Conservation (phyloP, 1,140 invertebrate genomes). For the Dufourea novaeangliae region DNA sequence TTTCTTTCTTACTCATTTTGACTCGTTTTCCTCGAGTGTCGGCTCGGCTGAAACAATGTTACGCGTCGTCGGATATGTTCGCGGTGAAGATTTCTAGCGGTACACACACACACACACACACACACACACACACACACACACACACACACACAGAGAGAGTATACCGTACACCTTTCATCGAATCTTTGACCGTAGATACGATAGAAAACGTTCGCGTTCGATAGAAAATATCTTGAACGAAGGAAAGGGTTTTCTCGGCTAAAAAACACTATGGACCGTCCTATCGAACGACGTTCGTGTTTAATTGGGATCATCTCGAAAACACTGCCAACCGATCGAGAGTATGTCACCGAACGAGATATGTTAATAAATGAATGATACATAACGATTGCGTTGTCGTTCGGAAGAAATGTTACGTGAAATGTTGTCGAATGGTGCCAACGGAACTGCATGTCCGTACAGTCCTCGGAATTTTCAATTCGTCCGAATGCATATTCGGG, state of each 20-base stretch:
- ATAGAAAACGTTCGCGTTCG: background rate
- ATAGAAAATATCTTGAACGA: background rate
- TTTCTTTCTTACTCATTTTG: conserved; percentile 43
- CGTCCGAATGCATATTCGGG: background rate
- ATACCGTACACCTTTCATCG: too few species aligned
- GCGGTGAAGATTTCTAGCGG: conserved; percentile 25
- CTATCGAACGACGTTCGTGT: background rate
- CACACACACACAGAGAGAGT: too few species aligned
- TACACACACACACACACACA: too few species aligned
- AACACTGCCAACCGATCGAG: background rate
- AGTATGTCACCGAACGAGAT: background rate
- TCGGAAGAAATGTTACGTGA: background rate
- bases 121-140: too few species aligned
- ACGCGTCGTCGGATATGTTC: conserved; percentile 48
- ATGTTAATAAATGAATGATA: too few species aligned
- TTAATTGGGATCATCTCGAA: background rate
- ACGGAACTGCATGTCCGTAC: background rate
- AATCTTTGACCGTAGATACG: too few species aligned
- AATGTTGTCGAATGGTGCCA: background rate
- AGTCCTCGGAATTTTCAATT: background rate
- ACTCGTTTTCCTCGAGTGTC: conserved; percentile 38
- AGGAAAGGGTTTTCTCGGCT: background rate
- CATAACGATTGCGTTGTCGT: too few species aligned
- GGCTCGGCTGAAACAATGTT: conserved; percentile 54
- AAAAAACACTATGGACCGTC: background rate